Evolutionary conservation across 2,888 invertebrate genomes (phyloP).

Genomic region (Globia sparganii): DNA sequence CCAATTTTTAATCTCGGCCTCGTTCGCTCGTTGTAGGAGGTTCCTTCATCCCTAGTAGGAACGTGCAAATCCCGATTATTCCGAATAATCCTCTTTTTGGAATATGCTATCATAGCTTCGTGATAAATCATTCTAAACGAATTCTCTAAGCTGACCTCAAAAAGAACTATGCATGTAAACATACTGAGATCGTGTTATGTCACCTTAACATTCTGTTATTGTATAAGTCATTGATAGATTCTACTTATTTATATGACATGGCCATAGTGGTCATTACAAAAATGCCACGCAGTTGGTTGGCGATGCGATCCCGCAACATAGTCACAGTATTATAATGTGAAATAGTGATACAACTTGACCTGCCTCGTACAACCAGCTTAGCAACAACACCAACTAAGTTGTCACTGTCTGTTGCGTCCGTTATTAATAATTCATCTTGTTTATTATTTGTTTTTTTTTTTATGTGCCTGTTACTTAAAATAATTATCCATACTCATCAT

Average conservation of each 20-base stretch:
- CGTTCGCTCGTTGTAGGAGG: background rate
- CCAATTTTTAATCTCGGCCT: background rate
- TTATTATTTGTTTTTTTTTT: background rate
- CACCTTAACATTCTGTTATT: slow-evolving; percentile 52
- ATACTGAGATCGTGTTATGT: slow-evolving; percentile 34
- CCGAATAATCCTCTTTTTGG: background rate
- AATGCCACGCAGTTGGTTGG: slow-evolving; percentile 19
- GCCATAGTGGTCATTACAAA: slow-evolving; percentile 36
- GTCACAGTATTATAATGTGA: background rate
- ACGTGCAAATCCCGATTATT: background rate
- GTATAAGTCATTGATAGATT: slow-evolving; percentile 43
- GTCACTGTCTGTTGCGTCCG: background rate
- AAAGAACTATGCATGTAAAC: slow-evolving; percentile 19
- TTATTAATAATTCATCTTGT: background rate
- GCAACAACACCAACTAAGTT: background rate
- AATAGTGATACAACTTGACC: slow-evolving; percentile 36
- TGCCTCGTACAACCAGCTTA: slow-evolving; percentile 32
- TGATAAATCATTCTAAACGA: background rate
- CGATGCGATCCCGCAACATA: slow-evolving; percentile 11
- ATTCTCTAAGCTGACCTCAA: slow-evolving; percentile 41
- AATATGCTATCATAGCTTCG: background rate
- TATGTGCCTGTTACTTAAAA: background rate
- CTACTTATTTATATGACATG: slow-evolving; percentile 13
- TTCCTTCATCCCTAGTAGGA: background rate
- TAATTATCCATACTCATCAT: background rate